Evolutionary conservation across 2,113 vertebrate genomes (phyloP).

Genomic region (Pao palembangensis): DNA sequence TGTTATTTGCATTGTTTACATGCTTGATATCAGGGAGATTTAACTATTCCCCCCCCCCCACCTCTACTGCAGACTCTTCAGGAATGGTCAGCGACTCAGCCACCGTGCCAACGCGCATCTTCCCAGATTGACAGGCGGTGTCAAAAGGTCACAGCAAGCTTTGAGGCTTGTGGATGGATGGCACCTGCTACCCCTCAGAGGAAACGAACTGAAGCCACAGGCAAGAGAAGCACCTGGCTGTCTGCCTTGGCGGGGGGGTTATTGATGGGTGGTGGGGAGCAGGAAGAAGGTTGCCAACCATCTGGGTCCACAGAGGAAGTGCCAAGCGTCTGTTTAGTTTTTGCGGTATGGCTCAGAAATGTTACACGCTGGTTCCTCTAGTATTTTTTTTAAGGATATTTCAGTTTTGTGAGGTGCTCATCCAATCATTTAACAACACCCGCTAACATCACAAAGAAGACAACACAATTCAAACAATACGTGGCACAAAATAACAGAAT

Average conservation of each 20-base stretch:
- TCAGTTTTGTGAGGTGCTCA: slow-evolving; percentile 24
- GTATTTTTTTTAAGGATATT: slow-evolving; percentile 23
- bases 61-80: not conserved
- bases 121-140: slow-evolving; percentile 25
- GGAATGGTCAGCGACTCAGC: too few species aligned
- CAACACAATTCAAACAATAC: not conserved
- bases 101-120: too few species aligned
- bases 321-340: slow-evolving; percentile 44
- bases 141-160: not conserved
- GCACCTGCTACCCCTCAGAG: slow-evolving; percentile 53
- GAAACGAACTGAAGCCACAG: slow-evolving; percentile 53
- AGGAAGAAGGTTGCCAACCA: slow-evolving; percentile 48
- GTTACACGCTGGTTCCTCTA: slow-evolving; percentile 34
- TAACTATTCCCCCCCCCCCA: not conserved
- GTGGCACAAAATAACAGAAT: slow-evolving; percentile 10
- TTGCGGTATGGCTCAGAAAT: slow-evolving; percentile 39
- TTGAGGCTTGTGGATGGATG: slow-evolving; percentile 32
- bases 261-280: not conserved
- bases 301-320: slow-evolving; percentile 40
- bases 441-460: not conserved
- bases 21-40: not conserved
- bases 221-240: slow-evolving; percentile 26
- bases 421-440: slow-evolving; percentile 20
- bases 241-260: slow-evolving; percentile 15
- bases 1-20: slow-evolving; percentile 27